Evolutionary conservation across 1,140 invertebrate genomes (phyloP).

Genomic region (Phymastichus coffea): DNA sequence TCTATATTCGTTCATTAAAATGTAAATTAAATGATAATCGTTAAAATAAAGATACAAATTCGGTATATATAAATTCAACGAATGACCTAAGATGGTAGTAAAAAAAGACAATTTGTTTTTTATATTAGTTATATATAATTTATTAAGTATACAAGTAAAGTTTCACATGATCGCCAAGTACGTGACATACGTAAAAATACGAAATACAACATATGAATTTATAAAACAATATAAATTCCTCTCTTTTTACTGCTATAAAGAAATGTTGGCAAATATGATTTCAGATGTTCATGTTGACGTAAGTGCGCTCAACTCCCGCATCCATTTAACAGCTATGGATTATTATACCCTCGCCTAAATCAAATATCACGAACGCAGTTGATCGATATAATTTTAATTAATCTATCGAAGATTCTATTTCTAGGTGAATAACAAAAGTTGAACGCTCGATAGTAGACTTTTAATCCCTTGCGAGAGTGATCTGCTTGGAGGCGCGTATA

Average conservation of each 20-base stretch:
- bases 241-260: constrained; percentile 5
- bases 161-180: constrained; percentile 16
- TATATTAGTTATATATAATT: constrained; percentile 8
- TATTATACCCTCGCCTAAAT: background rate
- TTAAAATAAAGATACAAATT: no score
- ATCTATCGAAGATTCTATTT: background rate
- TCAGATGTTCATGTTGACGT: no score
- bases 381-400: background rate
- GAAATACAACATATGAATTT: constrained; percentile 13
- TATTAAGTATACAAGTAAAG: constrained; percentile 9
- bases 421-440: background rate
- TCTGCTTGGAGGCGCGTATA: background rate
- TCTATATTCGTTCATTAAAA: no score
- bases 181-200: constrained; percentile 8
- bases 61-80: no score
- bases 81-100: no score
- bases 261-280: background rate
- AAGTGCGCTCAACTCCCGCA: background rate
- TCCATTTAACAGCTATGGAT: background rate
- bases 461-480: background rate
- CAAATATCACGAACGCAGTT: constrained; percentile 13
- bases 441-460: constrained; percentile 1
- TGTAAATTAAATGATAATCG: no score
- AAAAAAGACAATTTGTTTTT: no score
- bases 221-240: constrained; percentile 3